A percentile compares a stretch with the other conserved stretches of the same genome.
Evolutionary conservation across 2,113 vertebrate genomes (phyloP).

Genomic region (Orthochromis malagaraziensis): DNA sequence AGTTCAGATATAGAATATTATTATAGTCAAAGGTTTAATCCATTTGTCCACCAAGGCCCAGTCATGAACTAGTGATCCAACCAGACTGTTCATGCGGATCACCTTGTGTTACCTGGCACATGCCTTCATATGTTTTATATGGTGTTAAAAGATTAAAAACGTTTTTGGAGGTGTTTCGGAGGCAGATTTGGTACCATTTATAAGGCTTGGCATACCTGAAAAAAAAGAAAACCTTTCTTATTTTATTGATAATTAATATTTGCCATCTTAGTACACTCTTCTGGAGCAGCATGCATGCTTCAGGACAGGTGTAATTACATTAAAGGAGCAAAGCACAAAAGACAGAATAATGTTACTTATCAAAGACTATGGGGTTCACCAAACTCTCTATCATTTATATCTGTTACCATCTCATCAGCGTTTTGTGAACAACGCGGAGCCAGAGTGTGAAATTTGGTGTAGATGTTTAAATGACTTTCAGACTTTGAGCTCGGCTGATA

Average conservation of each 20-base stretch:
- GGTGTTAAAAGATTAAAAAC: not conserved
- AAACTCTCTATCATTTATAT: not conserved
- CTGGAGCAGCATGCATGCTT: not conserved
- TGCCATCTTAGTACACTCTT: not conserved
- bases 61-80: not conserved
- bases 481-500: not conserved
- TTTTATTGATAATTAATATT: not conserved
- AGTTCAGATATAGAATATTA: not conserved
- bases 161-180: not conserved
- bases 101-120: not conserved
- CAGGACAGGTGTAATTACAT: not conserved
- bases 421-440: not conserved
- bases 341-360: not conserved
- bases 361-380: not conserved
- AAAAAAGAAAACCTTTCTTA: not conserved
- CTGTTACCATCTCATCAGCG: not conserved
- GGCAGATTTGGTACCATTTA: not conserved
- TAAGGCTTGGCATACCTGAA: not conserved
- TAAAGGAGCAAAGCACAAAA: not conserved
- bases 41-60: not conserved
- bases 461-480: not conserved
- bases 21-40: not conserved
- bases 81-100: not conserved
- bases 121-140: not conserved
- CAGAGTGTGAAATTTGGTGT: not conserved